Conservation (phyloP, 2,888 invertebrate species). For the Odontothrips loti region DNA sequence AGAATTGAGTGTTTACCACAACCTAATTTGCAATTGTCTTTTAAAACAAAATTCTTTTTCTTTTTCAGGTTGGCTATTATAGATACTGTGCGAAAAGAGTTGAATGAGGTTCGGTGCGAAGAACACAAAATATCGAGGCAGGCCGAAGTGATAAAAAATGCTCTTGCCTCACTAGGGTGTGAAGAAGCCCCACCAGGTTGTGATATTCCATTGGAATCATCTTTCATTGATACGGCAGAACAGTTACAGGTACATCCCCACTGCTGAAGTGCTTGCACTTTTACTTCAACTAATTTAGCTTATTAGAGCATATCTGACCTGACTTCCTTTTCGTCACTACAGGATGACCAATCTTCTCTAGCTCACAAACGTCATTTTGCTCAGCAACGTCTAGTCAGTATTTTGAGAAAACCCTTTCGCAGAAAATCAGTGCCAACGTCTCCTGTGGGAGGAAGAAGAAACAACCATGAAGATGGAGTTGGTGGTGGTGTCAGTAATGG, state of each 20-base stretch:
- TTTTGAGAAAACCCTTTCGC: constrained; percentile 63
- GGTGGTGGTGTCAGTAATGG: constrained; percentile 6
- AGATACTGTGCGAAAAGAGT: constrained; percentile 49
- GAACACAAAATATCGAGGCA: constrained; percentile 79
- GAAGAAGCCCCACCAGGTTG: constrained; percentile 84
- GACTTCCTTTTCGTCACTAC: background rate
- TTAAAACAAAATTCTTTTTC: background rate
- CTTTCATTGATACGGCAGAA: constrained; percentile 8
- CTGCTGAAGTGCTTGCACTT: background rate
- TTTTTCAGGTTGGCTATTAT: constrained; percentile 8
- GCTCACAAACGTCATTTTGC: constrained; percentile 55
- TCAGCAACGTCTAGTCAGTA: constrained; percentile 58
- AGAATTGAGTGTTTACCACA: background rate
- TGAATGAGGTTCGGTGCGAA: constrained; percentile 74
- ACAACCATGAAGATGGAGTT: background rate
- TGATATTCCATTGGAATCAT: constrained; percentile 59
- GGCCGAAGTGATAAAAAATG: constrained; percentile 75
- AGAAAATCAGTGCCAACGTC: constrained; percentile 54
- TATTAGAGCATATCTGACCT: background rate
- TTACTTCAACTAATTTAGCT: no score
- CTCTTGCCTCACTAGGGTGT: constrained; percentile 81
- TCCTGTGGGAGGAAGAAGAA: constrained; percentile 34
- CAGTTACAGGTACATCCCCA: constrained; percentile 28
- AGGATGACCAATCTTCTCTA: constrained; percentile 45
- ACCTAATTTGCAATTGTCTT: background rate